A percentile compares a stretch with the other conserved stretches of the same genome.
Conservation (phyloP, 2,113 vertebrate genomes). For the Psophia crepitans region DNA sequence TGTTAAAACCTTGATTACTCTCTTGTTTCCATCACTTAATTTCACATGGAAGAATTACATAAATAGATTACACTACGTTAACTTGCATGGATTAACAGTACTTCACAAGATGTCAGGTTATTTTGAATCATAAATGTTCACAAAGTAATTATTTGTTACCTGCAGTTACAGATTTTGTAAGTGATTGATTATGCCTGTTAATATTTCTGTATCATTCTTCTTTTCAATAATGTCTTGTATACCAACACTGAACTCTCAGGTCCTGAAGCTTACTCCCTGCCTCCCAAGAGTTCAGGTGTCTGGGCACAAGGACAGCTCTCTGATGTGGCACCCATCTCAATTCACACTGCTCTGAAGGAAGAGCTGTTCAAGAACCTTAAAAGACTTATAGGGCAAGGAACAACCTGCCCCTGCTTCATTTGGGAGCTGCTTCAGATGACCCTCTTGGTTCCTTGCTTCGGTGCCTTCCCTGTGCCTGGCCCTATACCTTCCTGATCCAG, state of each 20-base stretch:
- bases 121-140: not conserved
- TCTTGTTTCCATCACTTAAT: not conserved
- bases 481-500: not conserved
- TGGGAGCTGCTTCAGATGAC: not conserved
- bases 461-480: not conserved
- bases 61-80: not conserved
- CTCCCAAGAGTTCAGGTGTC: not conserved
- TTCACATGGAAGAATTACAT: not conserved
- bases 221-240: not conserved
- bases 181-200: not conserved
- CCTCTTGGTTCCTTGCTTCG: not conserved
- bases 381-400: not conserved
- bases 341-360: not conserved
- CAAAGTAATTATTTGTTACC: not conserved
- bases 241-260: no score
- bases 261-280: not conserved
- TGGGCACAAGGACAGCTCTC: no score
- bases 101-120: not conserved
- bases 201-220: not conserved
- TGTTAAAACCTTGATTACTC: not conserved
- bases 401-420: not conserved
- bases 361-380: not conserved
- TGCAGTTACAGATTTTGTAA: not conserved
- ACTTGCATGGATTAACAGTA: not conserved
- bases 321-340: not conserved